Base-by-base conservation (phyloP, 2,797 vertebrate genomes). In the Eremophila alpestris region DNA sequence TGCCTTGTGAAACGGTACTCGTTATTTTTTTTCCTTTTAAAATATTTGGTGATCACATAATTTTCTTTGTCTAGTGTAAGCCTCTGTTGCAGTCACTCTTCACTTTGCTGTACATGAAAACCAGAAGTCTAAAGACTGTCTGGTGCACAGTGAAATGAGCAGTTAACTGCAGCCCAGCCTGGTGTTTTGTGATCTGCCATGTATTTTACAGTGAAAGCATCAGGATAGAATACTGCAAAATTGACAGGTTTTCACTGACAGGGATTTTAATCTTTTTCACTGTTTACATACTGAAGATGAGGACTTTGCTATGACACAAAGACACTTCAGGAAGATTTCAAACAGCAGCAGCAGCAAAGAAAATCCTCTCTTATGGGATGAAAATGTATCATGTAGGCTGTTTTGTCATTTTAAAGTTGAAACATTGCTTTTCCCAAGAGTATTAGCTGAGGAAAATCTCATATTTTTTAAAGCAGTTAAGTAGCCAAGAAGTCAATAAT, bases 391-490 rank as follows among this genome's bases (percentile, higher is more conserved):
- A 1, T 84, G 74, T 90, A 84, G 76, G 55, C 56, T 82, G 56
- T 87, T 86, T 70, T 91, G 77, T 91, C 13, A 11, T 85, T 89
- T 91, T 81, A 54, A 93, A 91, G 87, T 75, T 85, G 91, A 93
- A 95, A 63, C 17, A 23, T 43, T 64, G 70, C 32, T 78, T 69
- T 9, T 22, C 76, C 36, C 55, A 36, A 41, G 58, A 76, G 63
- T 46, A 73, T 82, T 81, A 73, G 40, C n/a, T 76, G 45, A 78
- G 41, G 40, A 81, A 89, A 91, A 87, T 20, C 21, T 68, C 46
- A 12, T 30, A 22, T 76, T 69, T 86, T 81, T 84, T 49, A 12
- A 81, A 85, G 43, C 6, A 2, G 40, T 77, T 81, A 89, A 83
- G 48, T 87, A 91, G 32, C 76, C 81, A 74, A 41, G 30, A 87